phyloP scores from a whole-genome alignment of 2,113 vertebrate genomes.

The Heteronetta atricapilla region DNA sequence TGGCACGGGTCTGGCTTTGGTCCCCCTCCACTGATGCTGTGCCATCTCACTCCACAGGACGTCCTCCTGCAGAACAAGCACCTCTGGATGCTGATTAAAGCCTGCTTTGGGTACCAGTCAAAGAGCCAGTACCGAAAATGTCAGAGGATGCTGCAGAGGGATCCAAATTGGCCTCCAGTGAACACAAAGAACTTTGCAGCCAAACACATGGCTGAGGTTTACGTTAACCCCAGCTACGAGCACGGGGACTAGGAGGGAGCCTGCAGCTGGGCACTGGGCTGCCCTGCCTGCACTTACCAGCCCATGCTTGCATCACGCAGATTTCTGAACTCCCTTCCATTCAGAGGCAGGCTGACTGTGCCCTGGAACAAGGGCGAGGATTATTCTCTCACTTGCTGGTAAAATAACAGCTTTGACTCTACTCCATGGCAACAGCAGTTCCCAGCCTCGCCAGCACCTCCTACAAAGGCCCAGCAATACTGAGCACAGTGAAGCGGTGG shows the following conservation, averaged over 20 bases:
- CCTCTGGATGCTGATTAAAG: slow-evolving; percentile 72
- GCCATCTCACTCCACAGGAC: slow-evolving; percentile 37
- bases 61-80: slow-evolving; percentile 69
- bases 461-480: neutral
- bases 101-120: slow-evolving; percentile 46
- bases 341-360: neutral
- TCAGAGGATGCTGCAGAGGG: slow-evolving; percentile 61
- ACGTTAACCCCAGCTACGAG: slow-evolving; percentile 52
- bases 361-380: neutral
- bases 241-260: neutral
- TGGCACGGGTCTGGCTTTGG: neutral
- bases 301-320: neutral
- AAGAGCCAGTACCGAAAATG: slow-evolving; percentile 63
- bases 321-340: neutral
- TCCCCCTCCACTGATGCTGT: neutral
- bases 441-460: neutral
- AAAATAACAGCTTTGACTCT: neutral
- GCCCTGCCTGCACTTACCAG: accelerated
- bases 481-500: neutral
- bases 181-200: slow-evolving; percentile 43
- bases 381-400: neutral
- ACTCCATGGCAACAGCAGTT: neutral
- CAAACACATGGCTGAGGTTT: neutral
- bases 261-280: accelerated
- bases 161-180: slow-evolving; percentile 51